Evolutionary conservation across 2,888 invertebrate genomes (phyloP).

Genomic region (Carabus problematicus): DNA sequence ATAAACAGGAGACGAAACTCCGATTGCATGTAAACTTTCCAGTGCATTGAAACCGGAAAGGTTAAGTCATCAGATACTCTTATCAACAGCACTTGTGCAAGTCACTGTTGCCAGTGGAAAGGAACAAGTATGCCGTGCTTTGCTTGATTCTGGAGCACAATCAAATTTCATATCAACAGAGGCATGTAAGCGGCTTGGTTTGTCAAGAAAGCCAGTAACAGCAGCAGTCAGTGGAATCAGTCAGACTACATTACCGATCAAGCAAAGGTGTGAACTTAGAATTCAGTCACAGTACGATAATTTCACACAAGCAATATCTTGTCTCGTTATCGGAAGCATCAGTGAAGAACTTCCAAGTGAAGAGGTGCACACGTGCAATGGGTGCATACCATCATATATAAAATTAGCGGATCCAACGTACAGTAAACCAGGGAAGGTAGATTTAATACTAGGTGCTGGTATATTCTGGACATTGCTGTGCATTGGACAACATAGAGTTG

Average conservation of each 20-base stretch:
- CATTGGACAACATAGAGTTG: constrained; percentile 17
- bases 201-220: not conserved
- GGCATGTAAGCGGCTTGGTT: constrained; percentile 5
- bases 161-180: constrained; percentile 7
- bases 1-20: too few species aligned
- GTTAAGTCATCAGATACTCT: not conserved
- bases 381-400: constrained; percentile 15
- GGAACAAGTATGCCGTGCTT: not conserved
- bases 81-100: constrained; percentile 9
- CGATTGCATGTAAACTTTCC: not conserved
- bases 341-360: constrained; percentile 10
- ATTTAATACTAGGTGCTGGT: constrained; percentile 17
- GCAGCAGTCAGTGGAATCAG: constrained; percentile 13
- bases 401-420: constrained; percentile 24
- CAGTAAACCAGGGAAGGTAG: constrained; percentile 9
- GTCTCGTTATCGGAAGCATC: not conserved
- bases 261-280: too few species aligned
- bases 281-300: too few species aligned
- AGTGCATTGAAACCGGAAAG: not conserved
- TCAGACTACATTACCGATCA: not conserved
- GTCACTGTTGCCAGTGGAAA: not conserved
- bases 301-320: constrained; percentile 16
- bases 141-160: not conserved
- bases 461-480: constrained; percentile 21
- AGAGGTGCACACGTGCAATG: not conserved